These are phyloP conservation scores for Barnardius zonarius DNA, from an alignment of 2,113 vertebrate genomes.

Conservation along the genomic window DNA sequence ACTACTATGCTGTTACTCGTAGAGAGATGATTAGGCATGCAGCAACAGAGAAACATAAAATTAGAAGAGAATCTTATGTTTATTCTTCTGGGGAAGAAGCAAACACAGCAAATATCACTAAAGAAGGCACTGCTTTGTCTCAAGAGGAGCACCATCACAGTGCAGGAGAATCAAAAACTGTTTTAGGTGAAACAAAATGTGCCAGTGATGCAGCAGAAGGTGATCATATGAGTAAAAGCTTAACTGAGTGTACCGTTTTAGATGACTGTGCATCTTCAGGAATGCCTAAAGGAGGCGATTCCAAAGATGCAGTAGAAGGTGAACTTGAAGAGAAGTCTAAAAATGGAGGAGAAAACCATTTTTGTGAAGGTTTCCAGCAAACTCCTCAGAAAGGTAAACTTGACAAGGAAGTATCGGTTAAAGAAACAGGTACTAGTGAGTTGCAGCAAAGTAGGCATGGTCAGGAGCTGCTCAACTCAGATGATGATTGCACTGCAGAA, in stretches of 20 bases:
- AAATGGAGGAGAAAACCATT: neutral
- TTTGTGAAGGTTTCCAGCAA: conserved; percentile 21
- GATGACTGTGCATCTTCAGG: conserved; percentile 8
- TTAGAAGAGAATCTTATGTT: conserved; percentile 82
- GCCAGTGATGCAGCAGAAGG: neutral
- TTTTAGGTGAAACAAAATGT: neutral
- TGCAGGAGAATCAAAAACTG: conserved; percentile 11
- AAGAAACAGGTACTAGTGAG: neutral
- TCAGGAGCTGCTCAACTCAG: neutral
- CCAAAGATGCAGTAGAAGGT: neutral
- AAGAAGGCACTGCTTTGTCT: neutral
- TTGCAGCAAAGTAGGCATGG: neutral
- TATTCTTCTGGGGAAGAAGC: conserved; percentile 35
- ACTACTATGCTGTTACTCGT: conserved; percentile 90
- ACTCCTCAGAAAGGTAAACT: neutral
- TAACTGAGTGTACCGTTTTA: neutral
- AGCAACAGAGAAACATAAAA: conserved; percentile 90
- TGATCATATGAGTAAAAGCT: neutral
- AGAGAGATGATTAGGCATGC: conserved; percentile 92
- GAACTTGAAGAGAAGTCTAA: conserved; percentile 21
- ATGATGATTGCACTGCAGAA: neutral
- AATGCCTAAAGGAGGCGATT: neutral
- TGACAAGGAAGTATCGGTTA: neutral
- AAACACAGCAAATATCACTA: neutral
- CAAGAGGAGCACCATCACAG: neutral